Percentiles rank a stretch among this genome's conserved stretches.
These are phyloP conservation scores for Sardina pilchardus DNA, from an alignment of 2,113 vertebrate species.

Conservation along the genomic window DNA sequence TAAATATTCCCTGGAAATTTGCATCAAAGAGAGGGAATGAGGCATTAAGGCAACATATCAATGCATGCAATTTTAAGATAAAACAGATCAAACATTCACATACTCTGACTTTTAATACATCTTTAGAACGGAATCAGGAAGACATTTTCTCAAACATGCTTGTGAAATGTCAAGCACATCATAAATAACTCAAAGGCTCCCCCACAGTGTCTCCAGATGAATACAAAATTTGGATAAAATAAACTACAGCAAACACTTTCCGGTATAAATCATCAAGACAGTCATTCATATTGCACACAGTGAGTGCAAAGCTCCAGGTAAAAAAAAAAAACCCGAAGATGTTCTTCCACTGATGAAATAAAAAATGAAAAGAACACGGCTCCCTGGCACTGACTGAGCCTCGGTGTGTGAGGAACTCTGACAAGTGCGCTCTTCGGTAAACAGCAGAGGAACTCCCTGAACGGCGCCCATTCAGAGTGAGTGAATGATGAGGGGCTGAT, in stretches of 20 bases:
- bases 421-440: background rate
- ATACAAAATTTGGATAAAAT: background rate
- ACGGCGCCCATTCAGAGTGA: background rate
- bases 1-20: background rate
- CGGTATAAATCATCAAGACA: background rate
- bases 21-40: constrained; percentile 46
- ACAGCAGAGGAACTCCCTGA: background rate
- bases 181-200: background rate
- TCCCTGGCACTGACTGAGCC: background rate
- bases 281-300: background rate
- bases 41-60: constrained; percentile 40
- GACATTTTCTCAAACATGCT: constrained; percentile 52
- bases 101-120: background rate
- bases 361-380: background rate
- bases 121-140: constrained; percentile 43
- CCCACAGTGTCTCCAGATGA: background rate
- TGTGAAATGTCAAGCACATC: background rate
- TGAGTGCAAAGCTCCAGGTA: background rate
- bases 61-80: constrained; percentile 41
- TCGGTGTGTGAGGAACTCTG: background rate
- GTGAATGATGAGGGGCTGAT: background rate
- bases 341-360: background rate
- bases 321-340: background rate
- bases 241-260: background rate
- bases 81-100: background rate